phyloP scores from a whole-genome alignment of 2,888 invertebrate genomes.

The Trichogramma dendrolimi region DNA sequence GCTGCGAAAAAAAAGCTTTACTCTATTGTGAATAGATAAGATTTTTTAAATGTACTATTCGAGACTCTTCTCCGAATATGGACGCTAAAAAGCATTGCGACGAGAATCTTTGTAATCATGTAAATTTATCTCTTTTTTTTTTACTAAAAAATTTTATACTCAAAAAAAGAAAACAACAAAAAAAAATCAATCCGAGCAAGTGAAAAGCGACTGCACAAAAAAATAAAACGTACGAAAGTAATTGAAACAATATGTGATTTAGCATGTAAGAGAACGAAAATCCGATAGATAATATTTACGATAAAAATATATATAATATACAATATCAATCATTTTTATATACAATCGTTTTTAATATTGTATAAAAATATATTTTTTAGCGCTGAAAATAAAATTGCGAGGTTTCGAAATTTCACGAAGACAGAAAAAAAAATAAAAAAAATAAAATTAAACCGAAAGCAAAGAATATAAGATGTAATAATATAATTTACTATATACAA shows the following conservation, averaged over 20 bases:
- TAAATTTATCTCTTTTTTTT: conserved; percentile 22
- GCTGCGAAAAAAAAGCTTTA: too few species aligned
- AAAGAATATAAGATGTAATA: conserved; percentile 28
- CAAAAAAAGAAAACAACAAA: too few species aligned
- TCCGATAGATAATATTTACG: conserved; percentile 35
- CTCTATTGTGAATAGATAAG: too few species aligned
- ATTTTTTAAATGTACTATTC: too few species aligned
- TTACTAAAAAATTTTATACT: conserved; percentile 1
- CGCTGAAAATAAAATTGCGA: conserved; percentile 15
- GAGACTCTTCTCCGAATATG: too few species aligned
- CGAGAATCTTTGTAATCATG: conserved; percentile 5
- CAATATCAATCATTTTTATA: too few species aligned
- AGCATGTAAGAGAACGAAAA: conserved; percentile 46
- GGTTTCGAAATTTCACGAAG: conserved; percentile 7
- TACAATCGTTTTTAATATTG: not conserved
- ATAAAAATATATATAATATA: conserved; percentile 19
- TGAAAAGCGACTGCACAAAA: conserved; percentile 41
- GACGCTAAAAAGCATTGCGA: not conserved
- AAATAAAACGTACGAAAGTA: conserved; percentile 45
- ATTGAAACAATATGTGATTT: conserved; percentile 50
- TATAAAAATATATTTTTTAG: conserved; percentile 22
- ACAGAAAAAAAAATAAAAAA: not conserved
- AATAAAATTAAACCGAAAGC: conserved; percentile 31
- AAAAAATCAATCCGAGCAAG: not conserved
- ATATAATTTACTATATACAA: too few species aligned